These are phyloP conservation scores for Coryphaenoides rupestris DNA, from an alignment of 2,113 vertebrate species.

Conservation along the genomic window DNA sequence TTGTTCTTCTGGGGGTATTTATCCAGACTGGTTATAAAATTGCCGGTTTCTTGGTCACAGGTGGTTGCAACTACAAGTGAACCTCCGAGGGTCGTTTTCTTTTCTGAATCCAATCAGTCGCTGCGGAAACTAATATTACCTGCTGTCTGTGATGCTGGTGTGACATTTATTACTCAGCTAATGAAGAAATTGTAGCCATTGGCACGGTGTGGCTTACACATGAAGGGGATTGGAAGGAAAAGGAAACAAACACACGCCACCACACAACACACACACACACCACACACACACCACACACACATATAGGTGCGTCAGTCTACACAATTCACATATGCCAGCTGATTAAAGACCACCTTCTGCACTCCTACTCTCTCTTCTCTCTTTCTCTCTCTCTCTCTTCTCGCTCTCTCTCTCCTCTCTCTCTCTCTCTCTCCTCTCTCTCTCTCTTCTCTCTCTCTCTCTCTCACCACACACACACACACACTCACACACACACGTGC, in stretches of 20 bases:
- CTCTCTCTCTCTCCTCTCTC: background rate
- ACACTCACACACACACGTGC: constrained; percentile 35
- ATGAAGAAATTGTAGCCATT: constrained; percentile 81
- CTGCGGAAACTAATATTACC: constrained; percentile 70
- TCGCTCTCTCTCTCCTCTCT: too few relatives aligned
- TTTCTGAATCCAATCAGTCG: constrained; percentile 69
- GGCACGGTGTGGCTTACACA: constrained; percentile 50
- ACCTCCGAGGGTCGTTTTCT: constrained; percentile 56
- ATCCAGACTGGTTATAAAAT: constrained; percentile 45
- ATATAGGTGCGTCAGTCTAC: background rate
- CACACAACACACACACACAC: too few relatives aligned
- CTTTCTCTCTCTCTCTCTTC: too few relatives aligned
- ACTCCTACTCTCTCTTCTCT: too few relatives aligned
- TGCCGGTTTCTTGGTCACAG: constrained; percentile 54
- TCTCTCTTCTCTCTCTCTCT: constrained; percentile 11
- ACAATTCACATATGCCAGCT: background rate
- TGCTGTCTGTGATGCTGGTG: constrained; percentile 64
- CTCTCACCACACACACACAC: constrained; percentile 18
- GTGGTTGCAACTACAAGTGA: constrained; percentile 63
- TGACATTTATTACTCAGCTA: constrained; percentile 76
- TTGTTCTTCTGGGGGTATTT: constrained; percentile 22
- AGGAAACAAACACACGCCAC: constrained; percentile 29
- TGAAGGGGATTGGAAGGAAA: too few relatives aligned
- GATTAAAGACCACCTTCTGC: background rate
- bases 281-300: too few relatives aligned